A percentile compares a stretch with the other conserved stretches of the same genome.
Conservation (phyloP, 2,113 vertebrate genomes). For the Galemys pyrenaicus region DNA sequence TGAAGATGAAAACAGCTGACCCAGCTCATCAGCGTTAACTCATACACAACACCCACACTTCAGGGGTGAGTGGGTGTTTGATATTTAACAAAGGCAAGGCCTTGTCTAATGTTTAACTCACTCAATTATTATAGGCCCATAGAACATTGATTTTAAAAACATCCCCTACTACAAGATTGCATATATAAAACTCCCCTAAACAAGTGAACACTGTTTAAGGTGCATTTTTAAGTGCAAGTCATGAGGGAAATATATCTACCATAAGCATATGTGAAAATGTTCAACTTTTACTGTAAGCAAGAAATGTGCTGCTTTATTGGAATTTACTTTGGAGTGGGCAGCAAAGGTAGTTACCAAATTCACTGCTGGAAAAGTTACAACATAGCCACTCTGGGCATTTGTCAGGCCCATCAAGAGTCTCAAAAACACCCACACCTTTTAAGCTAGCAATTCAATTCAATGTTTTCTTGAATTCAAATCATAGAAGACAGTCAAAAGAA, state of each 20-base stretch:
- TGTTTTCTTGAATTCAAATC: background rate
- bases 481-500: background rate
- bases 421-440: background rate
- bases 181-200: too few species aligned
- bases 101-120: background rate
- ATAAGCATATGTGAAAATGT: background rate
- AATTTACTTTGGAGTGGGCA: background rate
- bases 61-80: background rate
- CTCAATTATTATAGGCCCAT: background rate
- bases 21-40: background rate
- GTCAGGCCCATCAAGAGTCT: background rate
- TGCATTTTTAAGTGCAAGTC: background rate
- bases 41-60: background rate
- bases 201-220: background rate
- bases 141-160: too few species aligned
- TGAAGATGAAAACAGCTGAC: background rate
- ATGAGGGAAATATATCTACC: background rate
- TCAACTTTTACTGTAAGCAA: background rate
- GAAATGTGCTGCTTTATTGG: background rate
- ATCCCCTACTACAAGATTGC: too few species aligned
- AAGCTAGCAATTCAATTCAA: background rate
- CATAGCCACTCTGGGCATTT: background rate
- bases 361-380: background rate
- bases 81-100: background rate
- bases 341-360: slow-evolving; percentile 5